Conservation (phyloP, 2,888 invertebrate genomes). For the Coecobrya sp. region DNA sequence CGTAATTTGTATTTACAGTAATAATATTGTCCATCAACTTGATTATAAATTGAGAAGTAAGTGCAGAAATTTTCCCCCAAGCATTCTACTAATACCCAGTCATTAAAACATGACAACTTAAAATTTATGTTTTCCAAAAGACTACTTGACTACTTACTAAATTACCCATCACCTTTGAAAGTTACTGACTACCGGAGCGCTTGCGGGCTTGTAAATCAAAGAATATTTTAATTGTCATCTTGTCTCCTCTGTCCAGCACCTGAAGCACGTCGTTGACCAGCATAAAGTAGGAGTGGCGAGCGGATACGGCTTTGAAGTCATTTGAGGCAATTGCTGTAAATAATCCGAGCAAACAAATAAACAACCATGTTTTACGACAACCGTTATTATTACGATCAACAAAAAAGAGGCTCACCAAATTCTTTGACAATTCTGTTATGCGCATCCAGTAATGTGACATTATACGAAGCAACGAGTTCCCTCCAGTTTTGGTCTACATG, state of each 20-base stretch:
- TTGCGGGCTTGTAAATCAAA: constrained; percentile 82
- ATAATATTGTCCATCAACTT: too few relatives aligned
- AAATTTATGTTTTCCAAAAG: too few relatives aligned
- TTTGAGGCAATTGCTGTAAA: constrained; percentile 82
- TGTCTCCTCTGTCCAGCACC: constrained; percentile 79
- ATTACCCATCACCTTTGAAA: not conserved
- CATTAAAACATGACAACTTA: not conserved
- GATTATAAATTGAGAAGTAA: too few relatives aligned
- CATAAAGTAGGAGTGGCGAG: constrained; percentile 83
- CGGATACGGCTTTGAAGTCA: constrained; percentile 83
- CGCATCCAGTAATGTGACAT: constrained; percentile 82
- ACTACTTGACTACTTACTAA: not conserved
- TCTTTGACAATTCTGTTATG: constrained; percentile 82
- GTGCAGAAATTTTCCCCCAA: not conserved
- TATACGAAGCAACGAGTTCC: constrained; percentile 81
- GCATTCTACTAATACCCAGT: not conserved
- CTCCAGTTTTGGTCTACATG: constrained; percentile 82
- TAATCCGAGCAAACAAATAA: not conserved
- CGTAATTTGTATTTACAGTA: too few relatives aligned
- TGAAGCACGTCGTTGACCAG: constrained; percentile 80
- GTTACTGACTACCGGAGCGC: constrained; percentile 26
- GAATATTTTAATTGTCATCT: constrained; percentile 79
- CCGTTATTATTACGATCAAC: too few relatives aligned
- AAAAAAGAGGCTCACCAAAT: constrained; percentile 67
- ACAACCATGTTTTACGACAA: not conserved